These are phyloP conservation scores for Charadrius vociferus DNA, from an alignment of 2,113 vertebrate genomes.

Conservation along the genomic window DNA sequence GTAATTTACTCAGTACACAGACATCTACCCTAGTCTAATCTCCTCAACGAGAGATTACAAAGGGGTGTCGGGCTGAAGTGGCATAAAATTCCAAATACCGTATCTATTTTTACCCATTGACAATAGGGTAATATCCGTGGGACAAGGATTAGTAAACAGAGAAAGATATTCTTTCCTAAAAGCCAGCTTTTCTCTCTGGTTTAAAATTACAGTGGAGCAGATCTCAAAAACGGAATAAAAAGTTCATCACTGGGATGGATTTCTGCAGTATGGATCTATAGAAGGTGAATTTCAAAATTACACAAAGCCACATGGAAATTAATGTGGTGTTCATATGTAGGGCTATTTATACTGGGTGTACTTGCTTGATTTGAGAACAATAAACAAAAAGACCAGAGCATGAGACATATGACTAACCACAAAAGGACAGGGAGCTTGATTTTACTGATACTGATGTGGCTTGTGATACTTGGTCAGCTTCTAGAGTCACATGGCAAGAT, in stretches of 20 bases:
- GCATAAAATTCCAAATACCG: slow-evolving; percentile 19
- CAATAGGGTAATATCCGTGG: neutral
- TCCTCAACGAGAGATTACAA: slow-evolving; percentile 31
- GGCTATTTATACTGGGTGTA: neutral
- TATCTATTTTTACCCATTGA: slow-evolving; percentile 40
- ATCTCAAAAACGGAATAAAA: neutral
- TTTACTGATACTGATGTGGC: neutral
- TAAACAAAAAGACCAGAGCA: neutral
- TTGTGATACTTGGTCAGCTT: neutral
- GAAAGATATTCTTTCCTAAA: slow-evolving; percentile 6
- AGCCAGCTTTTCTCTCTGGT: neutral
- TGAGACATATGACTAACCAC: neutral
- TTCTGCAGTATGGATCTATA: neutral
- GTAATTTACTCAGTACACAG: slow-evolving; percentile 28
- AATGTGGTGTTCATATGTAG: neutral
- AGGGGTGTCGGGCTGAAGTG: neutral
- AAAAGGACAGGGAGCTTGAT: neutral
- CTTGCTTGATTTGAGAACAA: neutral
- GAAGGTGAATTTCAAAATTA: neutral
- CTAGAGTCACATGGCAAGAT: neutral
- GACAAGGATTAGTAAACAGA: slow-evolving; percentile 41
- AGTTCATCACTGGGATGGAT: neutral
- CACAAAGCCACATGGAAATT: neutral
- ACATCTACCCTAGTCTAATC: slow-evolving; percentile 19
- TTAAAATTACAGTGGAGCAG: neutral